Evolutionary conservation across 2,113 vertebrate genomes (phyloP), one percentile per base, ranked within the genome.

Genomic region (Erythrocebus patas): DNA sequence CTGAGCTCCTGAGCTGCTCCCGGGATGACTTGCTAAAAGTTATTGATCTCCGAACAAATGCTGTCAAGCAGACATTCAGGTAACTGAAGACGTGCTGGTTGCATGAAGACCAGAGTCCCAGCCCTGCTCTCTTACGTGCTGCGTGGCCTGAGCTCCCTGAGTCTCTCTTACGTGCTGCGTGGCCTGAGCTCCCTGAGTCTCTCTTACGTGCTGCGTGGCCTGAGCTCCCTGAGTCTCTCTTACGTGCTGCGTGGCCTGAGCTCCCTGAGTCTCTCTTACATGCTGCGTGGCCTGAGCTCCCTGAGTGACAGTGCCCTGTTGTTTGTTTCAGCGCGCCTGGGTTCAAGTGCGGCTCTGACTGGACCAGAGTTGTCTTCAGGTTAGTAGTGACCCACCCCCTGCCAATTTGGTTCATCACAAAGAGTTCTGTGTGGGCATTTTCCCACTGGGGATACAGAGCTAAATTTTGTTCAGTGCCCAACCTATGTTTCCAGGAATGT

Each of bases 341-440:
- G 52, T 99, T 99, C 98, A 99, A 99, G 97, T 99, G 99, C 70
- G 99, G 99, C 84, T 99, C 99, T 7, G 99, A 99, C 94, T 99
- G 99, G 99, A 99, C 99, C 0, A 99, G 99, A 98, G 99, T 99
- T 8, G 99, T 99, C 17, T 99, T 99, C 99, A 99, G 99, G 99
- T 99, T 96, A 98, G 99, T 97, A 25, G 27, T 25, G 10, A 0
- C 3, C 32, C 27, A 55, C 30, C 1, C 0, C 14, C 22, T 6
- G 14, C 11, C 3, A 23, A 2, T 43, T 17, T 35, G 35, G 32
- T 64, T 83, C 30, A 11, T 20, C 20, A 32, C 64, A 20, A 5
- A 20, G 32, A 52, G 23, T 40, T 18, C 38, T 12, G 35, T 17
- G 0, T 1, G 22, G 66, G 18, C n/a, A 2, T n/a, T 55, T 73